Conservation (phyloP, 2,888 invertebrate species). For the Helicoverpa assulta region DNA sequence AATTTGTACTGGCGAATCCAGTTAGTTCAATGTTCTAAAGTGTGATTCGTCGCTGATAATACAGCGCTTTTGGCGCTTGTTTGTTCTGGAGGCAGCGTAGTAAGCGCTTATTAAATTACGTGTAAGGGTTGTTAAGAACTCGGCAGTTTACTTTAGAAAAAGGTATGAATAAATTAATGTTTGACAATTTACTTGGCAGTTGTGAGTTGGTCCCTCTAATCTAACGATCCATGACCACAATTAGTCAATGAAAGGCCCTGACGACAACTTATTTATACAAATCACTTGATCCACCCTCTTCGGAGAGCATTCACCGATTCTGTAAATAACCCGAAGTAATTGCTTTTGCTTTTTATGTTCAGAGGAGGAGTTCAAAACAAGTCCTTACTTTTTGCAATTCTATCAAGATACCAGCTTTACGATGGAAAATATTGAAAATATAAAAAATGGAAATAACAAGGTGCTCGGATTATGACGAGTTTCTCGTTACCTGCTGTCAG, state of each 20-base stretch:
- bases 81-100: conserved; percentile 2
- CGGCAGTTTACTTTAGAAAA: background rate
- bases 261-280: too few relatives aligned
- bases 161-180: background rate
- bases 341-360: background rate
- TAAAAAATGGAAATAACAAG: conserved; percentile 47
- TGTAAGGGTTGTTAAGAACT: background rate
- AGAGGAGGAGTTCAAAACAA: background rate
- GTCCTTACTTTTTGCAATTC: background rate
- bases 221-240: too few relatives aligned
- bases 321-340: background rate
- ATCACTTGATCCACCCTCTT: background rate
- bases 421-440: conserved; percentile 13
- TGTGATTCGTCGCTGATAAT: conserved; percentile 5
- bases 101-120: background rate
- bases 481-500: conserved; percentile 53
- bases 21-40: too few relatives aligned
- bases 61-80: conserved; percentile 5
- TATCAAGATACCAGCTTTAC: conserved; percentile 20
- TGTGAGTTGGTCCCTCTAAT: too few relatives aligned
- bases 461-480: conserved; percentile 43
- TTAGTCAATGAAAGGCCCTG: too few relatives aligned
- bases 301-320: background rate
- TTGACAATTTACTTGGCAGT: too few relatives aligned
- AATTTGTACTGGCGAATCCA: too few relatives aligned